Evolutionary conservation across 2,888 invertebrate species (phyloP), one percentile per base, ranked within the genome.

Genomic region (Tholera decimalis): DNA sequence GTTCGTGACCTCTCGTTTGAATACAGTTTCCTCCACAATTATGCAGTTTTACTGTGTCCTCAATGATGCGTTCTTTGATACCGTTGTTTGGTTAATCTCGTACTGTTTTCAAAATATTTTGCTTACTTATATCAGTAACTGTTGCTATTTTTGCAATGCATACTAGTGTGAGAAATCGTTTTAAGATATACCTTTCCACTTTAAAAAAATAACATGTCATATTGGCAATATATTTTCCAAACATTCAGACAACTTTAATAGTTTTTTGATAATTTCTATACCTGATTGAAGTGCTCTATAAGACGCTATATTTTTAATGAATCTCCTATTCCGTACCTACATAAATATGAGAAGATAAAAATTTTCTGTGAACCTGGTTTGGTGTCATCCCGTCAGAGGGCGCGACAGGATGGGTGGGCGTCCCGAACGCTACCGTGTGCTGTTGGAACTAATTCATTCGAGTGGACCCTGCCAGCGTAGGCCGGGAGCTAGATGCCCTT

Each of bases 391-490:
- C 47, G 33, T 15, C 24, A 33, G 28, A 53, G 39, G 13, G n/a
- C 11, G 33, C 51, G 41, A 54, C 79, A 74, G 80, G 65, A 72
- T 68, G 71, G 78, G 87, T 85, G 85, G 83, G 84, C 80, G 79
- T 83, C 63, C 56, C 69, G 55, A 69, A 77, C 49, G 80, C 81
- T 69, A 71, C 68, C 74, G 78, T 70, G 46, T 33, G 51, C 54
- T 22, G 39, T 58, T 54, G 64, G 65, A 57, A 41, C 69, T 82
- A 85, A 86, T 85, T 84, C 85, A 83, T 84, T 79, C 82, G 35
- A 71, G 35, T 56, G 60, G 50, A 60, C 82, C 76, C 84, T 22
- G 67, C 79, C 56, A 82, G 82, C 71, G 61, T 60, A n/a, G n/a
- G n/a, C 59, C 65, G 59, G 74, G n/a, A n/a, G n/a, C n/a, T n/a